Conservation (phyloP, 2,888 invertebrate genomes). For the Belgica antarctica region DNA sequence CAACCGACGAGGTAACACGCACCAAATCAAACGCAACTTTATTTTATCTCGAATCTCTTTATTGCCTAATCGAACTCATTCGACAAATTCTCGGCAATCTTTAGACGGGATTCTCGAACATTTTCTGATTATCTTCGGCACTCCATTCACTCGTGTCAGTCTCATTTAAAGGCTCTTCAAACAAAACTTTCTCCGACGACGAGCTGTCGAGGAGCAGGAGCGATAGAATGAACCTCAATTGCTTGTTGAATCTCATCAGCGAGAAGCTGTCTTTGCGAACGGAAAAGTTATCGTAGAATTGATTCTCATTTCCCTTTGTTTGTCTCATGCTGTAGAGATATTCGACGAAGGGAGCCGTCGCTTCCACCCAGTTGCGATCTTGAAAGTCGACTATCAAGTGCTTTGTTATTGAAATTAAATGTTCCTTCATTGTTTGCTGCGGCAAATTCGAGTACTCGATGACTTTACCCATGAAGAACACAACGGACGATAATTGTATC, state of each 20-base stretch:
- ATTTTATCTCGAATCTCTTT: too few relatives aligned
- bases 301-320: neutral
- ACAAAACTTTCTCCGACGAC: neutral
- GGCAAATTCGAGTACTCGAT: conserved; percentile 48
- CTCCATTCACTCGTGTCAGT: conserved; percentile 30
- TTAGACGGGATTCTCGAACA: too few relatives aligned
- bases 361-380: conserved; percentile 54
- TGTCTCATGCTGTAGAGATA: conserved; percentile 24
- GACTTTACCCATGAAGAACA: conserved; percentile 36
- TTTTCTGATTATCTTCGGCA: conserved; percentile 5
- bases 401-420: conserved; percentile 46
- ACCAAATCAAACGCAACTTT: too few relatives aligned
- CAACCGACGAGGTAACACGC: too few relatives aligned
- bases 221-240: conserved; percentile 26
- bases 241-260: conserved; percentile 23
- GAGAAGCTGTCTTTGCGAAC: conserved; percentile 28
- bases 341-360: conserved; percentile 53
- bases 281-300: conserved; percentile 34
- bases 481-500: conserved; percentile 24
- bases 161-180: neutral
- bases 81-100: too few relatives aligned
- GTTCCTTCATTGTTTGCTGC: conserved; percentile 49
- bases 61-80: too few relatives aligned
- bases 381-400: neutral
- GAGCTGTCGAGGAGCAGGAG: neutral